Evolutionary conservation across 2,888 invertebrate species (phyloP).

Genomic region (Athalia circularis): DNA sequence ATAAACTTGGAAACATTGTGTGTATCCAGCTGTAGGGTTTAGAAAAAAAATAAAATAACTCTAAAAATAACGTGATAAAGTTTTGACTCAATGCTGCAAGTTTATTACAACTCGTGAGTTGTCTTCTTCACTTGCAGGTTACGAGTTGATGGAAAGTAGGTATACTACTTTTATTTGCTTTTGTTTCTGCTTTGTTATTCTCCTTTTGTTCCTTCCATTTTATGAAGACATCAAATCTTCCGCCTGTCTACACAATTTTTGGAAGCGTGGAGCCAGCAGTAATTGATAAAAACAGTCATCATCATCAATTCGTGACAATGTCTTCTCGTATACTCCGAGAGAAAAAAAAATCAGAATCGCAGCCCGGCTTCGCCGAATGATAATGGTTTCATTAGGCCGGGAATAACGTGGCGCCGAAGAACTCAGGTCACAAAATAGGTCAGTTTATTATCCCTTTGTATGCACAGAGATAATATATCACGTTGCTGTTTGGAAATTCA

Average conservation of each 20-base stretch:
- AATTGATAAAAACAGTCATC: neutral
- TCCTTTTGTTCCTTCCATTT: neutral
- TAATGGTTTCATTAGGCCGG: neutral
- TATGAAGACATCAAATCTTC: neutral
- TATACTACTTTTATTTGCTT: neutral
- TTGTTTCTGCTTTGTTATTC: neutral
- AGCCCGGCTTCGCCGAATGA: neutral
- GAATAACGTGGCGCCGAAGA: neutral
- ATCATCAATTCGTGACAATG: neutral
- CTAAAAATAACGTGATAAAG: slow-evolving; percentile 16
- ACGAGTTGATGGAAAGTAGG: neutral
- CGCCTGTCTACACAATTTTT: neutral
- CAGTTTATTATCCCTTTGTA: neutral
- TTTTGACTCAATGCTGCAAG: neutral
- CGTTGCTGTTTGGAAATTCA: neutral
- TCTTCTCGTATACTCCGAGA: neutral
- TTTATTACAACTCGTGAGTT: slow-evolving; percentile 19
- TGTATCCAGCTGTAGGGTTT: neutral
- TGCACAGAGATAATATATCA: neutral
- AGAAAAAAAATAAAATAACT: neutral
- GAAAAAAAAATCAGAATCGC: neutral
- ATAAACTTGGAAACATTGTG: slow-evolving; percentile 32
- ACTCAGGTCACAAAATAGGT: neutral
- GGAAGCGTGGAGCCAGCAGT: neutral
- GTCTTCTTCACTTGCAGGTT: neutral